phyloP scores from a whole-genome alignment of 2,113 vertebrate genomes.

The Sprattus sprattus region DNA sequence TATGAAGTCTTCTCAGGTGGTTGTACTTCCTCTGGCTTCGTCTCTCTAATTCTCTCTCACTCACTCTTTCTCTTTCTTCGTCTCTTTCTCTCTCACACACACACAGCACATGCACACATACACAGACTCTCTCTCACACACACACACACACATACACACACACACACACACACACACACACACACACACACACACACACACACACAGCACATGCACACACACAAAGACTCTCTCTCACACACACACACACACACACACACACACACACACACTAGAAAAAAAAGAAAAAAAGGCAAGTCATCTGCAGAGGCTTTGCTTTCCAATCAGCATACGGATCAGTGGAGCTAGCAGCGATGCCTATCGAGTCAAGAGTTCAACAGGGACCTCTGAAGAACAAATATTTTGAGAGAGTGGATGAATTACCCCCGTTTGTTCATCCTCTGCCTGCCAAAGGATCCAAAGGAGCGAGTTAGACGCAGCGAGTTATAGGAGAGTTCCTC shows the following conservation, averaged over 20 bases:
- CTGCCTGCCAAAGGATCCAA: constrained; percentile 7
- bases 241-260: neutral
- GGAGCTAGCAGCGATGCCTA: constrained; percentile 14
- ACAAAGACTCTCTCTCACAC: neutral
- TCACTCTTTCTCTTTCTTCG: neutral
- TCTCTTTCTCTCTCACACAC: neutral
- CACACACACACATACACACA: neutral
- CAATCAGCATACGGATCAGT: constrained; percentile 16
- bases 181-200: neutral
- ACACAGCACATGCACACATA: neutral
- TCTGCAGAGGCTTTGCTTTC: neutral
- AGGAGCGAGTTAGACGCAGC: neutral
- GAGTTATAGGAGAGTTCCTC: constrained; percentile 10
- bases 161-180: neutral
- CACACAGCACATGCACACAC: neutral
- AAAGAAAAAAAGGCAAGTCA: neutral
- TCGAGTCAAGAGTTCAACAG: constrained; percentile 21
- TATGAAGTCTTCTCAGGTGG: constrained; percentile 20
- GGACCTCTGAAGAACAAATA: constrained; percentile 21
- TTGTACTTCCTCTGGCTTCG: constrained; percentile 20
- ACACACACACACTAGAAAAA: neutral
- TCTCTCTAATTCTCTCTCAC: neutral
- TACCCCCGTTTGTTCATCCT: constrained; percentile 1
- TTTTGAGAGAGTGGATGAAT: constrained; percentile 19
- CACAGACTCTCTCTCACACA: neutral